Conservation (phyloP, 2,888 invertebrate species). For the Allophyes oxyacanthae region DNA sequence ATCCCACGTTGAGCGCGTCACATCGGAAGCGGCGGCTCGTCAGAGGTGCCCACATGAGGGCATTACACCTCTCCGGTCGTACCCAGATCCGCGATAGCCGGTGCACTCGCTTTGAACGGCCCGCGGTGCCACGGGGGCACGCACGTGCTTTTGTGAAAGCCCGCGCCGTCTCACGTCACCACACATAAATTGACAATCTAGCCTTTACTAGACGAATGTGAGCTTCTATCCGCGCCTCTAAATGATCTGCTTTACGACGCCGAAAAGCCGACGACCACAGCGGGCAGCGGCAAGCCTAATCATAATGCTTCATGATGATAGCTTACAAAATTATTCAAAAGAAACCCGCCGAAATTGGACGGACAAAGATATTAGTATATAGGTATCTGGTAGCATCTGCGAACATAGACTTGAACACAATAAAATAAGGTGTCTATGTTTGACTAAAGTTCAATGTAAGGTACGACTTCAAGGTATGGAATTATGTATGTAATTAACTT, state of each 20-base stretch:
- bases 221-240: slow-evolving; percentile 61
- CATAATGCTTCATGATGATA: slow-evolving; percentile 38
- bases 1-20: slow-evolving; percentile 79
- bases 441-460: too few relatives aligned
- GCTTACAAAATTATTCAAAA: slow-evolving; percentile 15
- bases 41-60: slow-evolving; percentile 84
- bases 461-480: too few relatives aligned
- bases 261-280: slow-evolving; percentile 54
- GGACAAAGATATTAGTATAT: too few relatives aligned
- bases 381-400: too few relatives aligned
- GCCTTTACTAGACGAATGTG: slow-evolving; percentile 66
- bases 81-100: slow-evolving; percentile 76
- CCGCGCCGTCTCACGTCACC: slow-evolving; percentile 81
- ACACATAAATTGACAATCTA: slow-evolving; percentile 82
- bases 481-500: too few relatives aligned
- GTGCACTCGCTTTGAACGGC: slow-evolving; percentile 74
- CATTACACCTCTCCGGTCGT: slow-evolving; percentile 83
- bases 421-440: too few relatives aligned
- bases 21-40: slow-evolving; percentile 77
- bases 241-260: slow-evolving; percentile 62
- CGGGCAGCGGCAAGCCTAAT: slow-evolving; percentile 29
- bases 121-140: slow-evolving; percentile 78
- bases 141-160: slow-evolving; percentile 83
- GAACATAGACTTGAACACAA: too few relatives aligned
- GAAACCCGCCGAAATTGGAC: slow-evolving; percentile 12